Base-by-base conservation (phyloP, 2,113 vertebrate species). In the Pluvianellus socialis region DNA sequence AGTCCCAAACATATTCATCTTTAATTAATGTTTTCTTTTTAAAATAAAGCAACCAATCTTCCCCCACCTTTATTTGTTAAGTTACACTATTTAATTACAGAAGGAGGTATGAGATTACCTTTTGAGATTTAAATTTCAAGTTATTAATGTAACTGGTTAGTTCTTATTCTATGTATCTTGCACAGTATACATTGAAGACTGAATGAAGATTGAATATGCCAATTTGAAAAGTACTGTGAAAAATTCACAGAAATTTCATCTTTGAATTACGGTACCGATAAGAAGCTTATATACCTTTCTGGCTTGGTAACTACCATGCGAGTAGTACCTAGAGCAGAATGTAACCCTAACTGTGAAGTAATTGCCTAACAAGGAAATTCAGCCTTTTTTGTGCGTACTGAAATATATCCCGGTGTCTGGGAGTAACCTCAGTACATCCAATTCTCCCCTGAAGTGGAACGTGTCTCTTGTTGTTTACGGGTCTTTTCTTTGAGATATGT, bases 21-120 rank as follows among this genome's bases (percentile, higher is more conserved):
- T 95, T 95, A 94, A 97, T 97, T 96, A 96, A 90, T 91, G 44
- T 71, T 96, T 95, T 86, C 47, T 49, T 88, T 92, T 93, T 81
- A 73, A 89, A 93, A 79, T 47, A 67, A 94, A 94, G 20, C n/a
- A 67, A 59, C n/a, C 45, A 40, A 20, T 62, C 59, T 90, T 62
- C 27, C 42, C 32, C 13, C 27, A 26, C 59, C 72, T 89, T 72
- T 71, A 53, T 70, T 81, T 92, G 33, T 67, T n/a, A 89, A 94
- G 44, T 72, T 89, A 38, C 9, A 38, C 45, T 74, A 30, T 85
- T 89, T 94, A 81, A 96, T 89, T 94, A 85, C 40, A 83, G 40
- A 27, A 66, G 38, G 35, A 81, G 12, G 15, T 70, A 18, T 27
- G 49, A 85, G 33, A 55, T 74, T 55, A 71, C 50, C 53, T 88